These are phyloP conservation scores for Syndactyla subalaris DNA, from an alignment of 2,797 vertebrate species.

Conservation along the genomic window DNA sequence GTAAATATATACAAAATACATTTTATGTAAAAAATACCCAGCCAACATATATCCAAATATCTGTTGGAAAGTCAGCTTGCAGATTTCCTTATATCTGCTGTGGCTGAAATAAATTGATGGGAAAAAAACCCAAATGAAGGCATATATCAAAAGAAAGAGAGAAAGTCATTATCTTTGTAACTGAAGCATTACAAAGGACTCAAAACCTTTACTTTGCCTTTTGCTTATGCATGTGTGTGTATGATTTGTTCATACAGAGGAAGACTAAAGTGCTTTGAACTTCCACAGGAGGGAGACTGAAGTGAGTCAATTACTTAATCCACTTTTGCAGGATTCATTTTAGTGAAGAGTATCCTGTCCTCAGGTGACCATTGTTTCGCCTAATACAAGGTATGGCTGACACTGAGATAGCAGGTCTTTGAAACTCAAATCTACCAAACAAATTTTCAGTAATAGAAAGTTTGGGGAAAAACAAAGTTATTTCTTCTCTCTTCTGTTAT, in stretches of 20 bases:
- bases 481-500: neutral
- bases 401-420: neutral
- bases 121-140: accelerated
- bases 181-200: neutral
- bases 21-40: neutral
- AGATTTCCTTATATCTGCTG: neutral
- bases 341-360: neutral
- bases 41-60: accelerated
- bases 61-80: neutral
- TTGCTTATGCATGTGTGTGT: neutral
- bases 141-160: neutral
- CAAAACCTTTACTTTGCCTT: neutral
- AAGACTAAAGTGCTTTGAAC: neutral
- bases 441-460: neutral
- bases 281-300: neutral
- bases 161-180: neutral
- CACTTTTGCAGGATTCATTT: neutral
- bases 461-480: neutral
- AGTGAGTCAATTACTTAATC: neutral
- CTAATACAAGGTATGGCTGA: neutral
- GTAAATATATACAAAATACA: neutral
- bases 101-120: neutral
- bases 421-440: neutral
- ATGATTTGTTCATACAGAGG: neutral
- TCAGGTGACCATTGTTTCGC: neutral